Base-by-base conservation (phyloP, 2,888 invertebrate genomes). In the Rhagophthalmus giganteus region DNA sequence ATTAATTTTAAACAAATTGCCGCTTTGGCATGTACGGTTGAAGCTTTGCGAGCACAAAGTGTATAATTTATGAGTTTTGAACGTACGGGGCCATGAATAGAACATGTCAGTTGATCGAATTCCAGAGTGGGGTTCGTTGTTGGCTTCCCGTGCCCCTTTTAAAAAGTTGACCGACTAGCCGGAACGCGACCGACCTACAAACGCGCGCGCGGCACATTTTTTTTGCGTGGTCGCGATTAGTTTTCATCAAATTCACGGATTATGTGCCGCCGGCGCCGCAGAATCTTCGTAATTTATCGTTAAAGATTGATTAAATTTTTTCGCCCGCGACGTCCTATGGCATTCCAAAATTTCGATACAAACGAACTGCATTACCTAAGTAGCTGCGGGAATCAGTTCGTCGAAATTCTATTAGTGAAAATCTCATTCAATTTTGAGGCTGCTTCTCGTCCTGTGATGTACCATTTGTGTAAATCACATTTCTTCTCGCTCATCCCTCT, bases 1-100 rank as follows among this genome's bases (percentile, higher is more conserved):
- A 68, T 67, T 68, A 68, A 68, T 68, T 67, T 66, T 64, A 63
- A 66, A 65, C 67, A 68, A 68, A 67, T 66, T 67, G 62, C 64
- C 60, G 61, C 59, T 67, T 67, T 65, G 64, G 63, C 64, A 63
- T 62, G 62, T 57, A 58, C 62, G 58, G 58, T 57, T 60, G 63
- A 49, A 60, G 61, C 57, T 61, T 61, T 63, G 57, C 57, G 56
- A 59, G 59, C 58, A 62, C 61, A 63, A 62, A 62, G 59, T 61
- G 62, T 61, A 57, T 66, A 67, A 67, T 67, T 67, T 67, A 67
- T 66, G 65, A 62, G 61, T 63, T 60, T 59, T 54, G 61, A 61
- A 60, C 56, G 59, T 57, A 54, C 47, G 40, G 38, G 39, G 50
- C 40, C 57, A 53, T 63, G 62, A 60, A 61, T 61, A 57, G 56